Evolutionary conservation across 2,888 invertebrate species (phyloP), one percentile per base, ranked within the genome.

Genomic region (Leucoma salicis): DNA sequence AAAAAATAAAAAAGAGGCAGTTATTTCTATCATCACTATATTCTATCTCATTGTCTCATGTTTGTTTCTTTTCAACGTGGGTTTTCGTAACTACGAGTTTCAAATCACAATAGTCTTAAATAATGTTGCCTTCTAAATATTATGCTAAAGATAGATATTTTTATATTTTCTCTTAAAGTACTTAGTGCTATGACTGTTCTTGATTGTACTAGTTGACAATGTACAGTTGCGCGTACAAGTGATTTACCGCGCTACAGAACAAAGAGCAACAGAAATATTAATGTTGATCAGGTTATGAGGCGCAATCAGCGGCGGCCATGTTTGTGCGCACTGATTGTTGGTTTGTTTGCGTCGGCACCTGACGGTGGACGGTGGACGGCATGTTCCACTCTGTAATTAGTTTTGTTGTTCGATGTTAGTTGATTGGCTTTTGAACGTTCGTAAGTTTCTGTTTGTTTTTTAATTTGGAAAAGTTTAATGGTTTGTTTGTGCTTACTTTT

Each of bases 241-340:
- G 29, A 21, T 21, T 4, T 21, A 21, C 21, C n/a, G 18, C 13
- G n/a, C 13, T 11, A 35, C 27, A 27, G n/a, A 35, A 38, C 34
- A 4, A 35, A 42, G 39, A 28, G 31, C 31, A 46, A 49, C 49
- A 51, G 51, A 63, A 58, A 46, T 58, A 62, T 61, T 47, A 52
- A 51, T 33, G 53, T 40, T 46, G 59, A 61, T 63, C 50, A 55
- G 59, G 50, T 63, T 53, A 63, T 61, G 59, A 63, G 53, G 52
- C 51, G 59, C 63, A 63, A 61, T 61, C 59, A 63, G 63, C 24
- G 55, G 61, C 39, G 51, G 51, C 42, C 41, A 50, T 8, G 58
- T 58, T 58, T 55, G 6, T 44, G 44, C 50, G 7, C 57, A 42
- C 56, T 63, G 63, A 64, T 63, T 63, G 63, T 62, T 49, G 53